Base-by-base conservation (phyloP, 2,797 vertebrate species). In the Sebastes steindachneri region DNA sequence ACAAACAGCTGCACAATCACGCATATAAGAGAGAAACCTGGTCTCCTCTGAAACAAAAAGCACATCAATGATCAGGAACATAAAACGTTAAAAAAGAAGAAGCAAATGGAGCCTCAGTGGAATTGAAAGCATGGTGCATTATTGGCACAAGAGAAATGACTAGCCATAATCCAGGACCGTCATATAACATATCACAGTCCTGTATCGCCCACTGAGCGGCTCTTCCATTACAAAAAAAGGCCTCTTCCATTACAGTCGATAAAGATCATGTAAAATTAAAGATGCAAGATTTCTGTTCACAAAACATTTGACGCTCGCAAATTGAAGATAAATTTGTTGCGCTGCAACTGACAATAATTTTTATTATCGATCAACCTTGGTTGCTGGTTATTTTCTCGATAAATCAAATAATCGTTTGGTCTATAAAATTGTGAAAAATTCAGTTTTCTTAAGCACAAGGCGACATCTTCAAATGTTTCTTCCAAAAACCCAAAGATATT, bases 1-100 rank as follows among this genome's bases (percentile, higher is more conserved):
- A 45, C 53, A 79, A 45, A 37, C 59, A 48, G 59, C 48, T 14
- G 28, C 17, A 62, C 48, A n/a, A 67, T 45, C 48, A 53, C 12
- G 57, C 31, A 10, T 54, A 11, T 15, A 45, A 63, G 68, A 62
- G 68, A 53, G 17, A 25, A 68, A 29, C 26, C 59, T 33, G 71
- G 48, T 51, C 54, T 68, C 58, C 64, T 37, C 58, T 45, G 51
- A 71, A 29, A 79, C 65, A 23, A 14, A 53, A 80, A 80, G 53
- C 71, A 48, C 25, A 35, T 29, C 26, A 35, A 57, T 57, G 21
- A 64, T 57, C 7, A 65, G 9, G 4, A 73, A 73, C 31, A 66
- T 9, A 21, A 41, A 75, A 28, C 3, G 4, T 23, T 21, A 70
- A 54, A 23, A 58, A 41, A 79, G 3, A 71, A 62, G 26, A 71